Conservation (phyloP, 2,797 vertebrate species). For the Nyctalus aviator region DNA sequence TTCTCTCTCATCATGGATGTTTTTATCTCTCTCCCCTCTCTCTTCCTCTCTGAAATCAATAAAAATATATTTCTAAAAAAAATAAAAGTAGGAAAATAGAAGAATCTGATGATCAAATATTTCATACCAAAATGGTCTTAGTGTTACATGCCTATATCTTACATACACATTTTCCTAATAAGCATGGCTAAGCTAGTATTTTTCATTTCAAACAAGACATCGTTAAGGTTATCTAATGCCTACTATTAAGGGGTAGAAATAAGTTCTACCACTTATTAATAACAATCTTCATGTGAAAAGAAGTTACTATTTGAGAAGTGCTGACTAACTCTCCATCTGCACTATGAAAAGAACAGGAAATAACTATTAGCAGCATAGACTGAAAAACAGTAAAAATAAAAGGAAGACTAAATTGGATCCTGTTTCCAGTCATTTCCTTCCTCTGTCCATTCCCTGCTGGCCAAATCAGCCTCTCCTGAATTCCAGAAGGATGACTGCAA, state of each 20-base stretch:
- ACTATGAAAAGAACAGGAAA: slow-evolving; percentile 65
- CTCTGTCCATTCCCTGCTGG: not conserved
- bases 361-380: not conserved
- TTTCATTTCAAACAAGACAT: slow-evolving; percentile 65
- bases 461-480: not conserved
- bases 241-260: slow-evolving; percentile 45
- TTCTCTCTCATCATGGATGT: too few species aligned
- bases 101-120: slow-evolving; percentile 28
- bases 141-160: not conserved
- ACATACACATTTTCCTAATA: not conserved
- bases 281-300: slow-evolving; percentile 58
- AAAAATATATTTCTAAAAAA: too few species aligned
- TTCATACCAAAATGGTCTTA: not conserved
- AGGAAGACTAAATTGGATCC: not conserved
- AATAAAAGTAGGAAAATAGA: too few species aligned
- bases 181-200: not conserved
- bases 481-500: not conserved
- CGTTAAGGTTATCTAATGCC: slow-evolving; percentile 61
- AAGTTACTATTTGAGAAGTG: slow-evolving; percentile 66
- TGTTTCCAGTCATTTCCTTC: not conserved
- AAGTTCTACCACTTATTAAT: slow-evolving; percentile 64
- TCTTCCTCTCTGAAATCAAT: too few species aligned
- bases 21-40: too few species aligned
- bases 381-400: not conserved
- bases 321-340: slow-evolving; percentile 76